Conservation (phyloP, 2,797 vertebrate genomes). For the Coilia nasus region DNA sequence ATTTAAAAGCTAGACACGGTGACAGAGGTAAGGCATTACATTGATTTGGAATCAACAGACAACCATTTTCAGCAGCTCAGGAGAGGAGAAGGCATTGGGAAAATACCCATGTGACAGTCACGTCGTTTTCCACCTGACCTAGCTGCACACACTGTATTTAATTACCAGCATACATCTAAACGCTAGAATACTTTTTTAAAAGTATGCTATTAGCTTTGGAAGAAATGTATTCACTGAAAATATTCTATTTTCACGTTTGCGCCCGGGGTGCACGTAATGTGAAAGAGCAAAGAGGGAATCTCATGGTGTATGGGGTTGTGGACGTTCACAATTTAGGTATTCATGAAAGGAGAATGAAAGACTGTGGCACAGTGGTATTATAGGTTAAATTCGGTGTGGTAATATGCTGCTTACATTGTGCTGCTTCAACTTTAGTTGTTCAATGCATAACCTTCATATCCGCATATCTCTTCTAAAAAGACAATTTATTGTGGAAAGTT, state of each 20-base stretch:
- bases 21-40: neutral
- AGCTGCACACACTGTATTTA: slow-evolving; percentile 27
- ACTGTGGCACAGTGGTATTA: too few relatives aligned
- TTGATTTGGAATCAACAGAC: neutral
- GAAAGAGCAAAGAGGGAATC: neutral
- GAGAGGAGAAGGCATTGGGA: slow-evolving; percentile 5
- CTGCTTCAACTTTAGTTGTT: too few relatives aligned
- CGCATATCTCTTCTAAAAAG: too few relatives aligned
- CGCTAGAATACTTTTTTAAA: neutral
- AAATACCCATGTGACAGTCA: slow-evolving; percentile 44
- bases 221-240: slow-evolving; percentile 39
- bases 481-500: too few relatives aligned
- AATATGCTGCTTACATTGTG: too few relatives aligned
- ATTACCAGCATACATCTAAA: slow-evolving; percentile 22
- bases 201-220: slow-evolving; percentile 31
- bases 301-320: neutral
- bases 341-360: neutral
- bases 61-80: neutral
- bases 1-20: too few relatives aligned
- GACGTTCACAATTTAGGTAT: neutral
- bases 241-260: neutral
- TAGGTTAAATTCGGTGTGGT: too few relatives aligned
- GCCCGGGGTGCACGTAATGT: neutral
- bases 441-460: too few relatives aligned
- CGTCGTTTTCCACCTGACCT: slow-evolving; percentile 25